Conservation (phyloP, 64 coral and sea anemone species). For the Exaiptasia diaphana region DNA sequence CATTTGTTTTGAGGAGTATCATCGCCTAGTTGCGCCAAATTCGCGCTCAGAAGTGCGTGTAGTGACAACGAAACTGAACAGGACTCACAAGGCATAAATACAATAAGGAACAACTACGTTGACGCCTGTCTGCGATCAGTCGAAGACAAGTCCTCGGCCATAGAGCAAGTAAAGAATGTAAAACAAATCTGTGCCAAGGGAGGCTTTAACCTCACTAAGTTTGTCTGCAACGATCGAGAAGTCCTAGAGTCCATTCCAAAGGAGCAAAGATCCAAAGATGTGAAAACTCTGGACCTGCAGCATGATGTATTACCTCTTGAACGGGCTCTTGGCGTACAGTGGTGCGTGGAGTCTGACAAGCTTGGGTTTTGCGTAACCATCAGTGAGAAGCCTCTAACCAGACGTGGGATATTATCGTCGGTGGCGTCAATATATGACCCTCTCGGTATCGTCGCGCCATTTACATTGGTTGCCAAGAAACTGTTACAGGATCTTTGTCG, state of each 20-base stretch:
- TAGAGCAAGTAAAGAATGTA: background rate
- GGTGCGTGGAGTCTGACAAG: conserved; percentile 21
- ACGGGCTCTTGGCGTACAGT: conserved; percentile 30
- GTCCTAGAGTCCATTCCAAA: conserved; percentile 4
- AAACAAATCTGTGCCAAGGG: background rate
- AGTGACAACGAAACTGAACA: conserved; percentile 2
- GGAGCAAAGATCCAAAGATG: conserved; percentile 11
- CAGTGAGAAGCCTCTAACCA: background rate
- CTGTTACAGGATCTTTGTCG: conserved; percentile 9
- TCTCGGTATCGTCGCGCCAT: background rate
- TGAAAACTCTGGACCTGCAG: conserved; percentile 7
- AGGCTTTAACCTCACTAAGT: conserved; percentile 24
- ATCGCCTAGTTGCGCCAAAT: conserved; percentile 19
- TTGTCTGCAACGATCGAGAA: background rate
- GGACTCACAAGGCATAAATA: background rate
- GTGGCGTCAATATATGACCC: background rate
- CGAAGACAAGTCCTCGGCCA: background rate
- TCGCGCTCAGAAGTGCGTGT: background rate
- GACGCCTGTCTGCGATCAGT: conserved; percentile 11
- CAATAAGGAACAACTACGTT: background rate
- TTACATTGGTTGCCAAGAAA: background rate
- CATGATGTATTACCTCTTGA: conserved; percentile 8
- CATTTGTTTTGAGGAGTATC: conserved; percentile 3
- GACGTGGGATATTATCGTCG: background rate
- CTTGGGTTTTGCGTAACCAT: conserved; percentile 6